These are phyloP conservation scores for Rhinolophus ferrumequinum DNA, from an alignment of 2,113 vertebrate species.

Conservation along the genomic window DNA sequence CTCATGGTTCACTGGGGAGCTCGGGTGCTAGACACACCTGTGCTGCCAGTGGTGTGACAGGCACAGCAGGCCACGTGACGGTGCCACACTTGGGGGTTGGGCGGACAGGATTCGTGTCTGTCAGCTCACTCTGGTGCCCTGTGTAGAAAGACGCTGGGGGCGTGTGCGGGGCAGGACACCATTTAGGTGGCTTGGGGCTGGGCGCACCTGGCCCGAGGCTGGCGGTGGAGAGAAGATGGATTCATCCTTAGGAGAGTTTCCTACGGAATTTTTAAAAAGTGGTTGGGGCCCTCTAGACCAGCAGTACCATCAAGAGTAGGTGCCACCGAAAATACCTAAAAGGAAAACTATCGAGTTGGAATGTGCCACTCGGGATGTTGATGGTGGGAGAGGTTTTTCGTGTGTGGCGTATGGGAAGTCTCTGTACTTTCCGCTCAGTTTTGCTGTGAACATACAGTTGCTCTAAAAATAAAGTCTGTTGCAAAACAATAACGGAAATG, in stretches of 20 bases:
- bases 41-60: accelerated
- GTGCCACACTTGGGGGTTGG: neutral
- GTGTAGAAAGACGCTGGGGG: neutral
- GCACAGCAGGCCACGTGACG: accelerated
- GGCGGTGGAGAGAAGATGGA: neutral
- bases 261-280: neutral
- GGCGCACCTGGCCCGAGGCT: neutral
- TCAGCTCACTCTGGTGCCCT: neutral
- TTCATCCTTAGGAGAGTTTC: neutral
- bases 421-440: neutral
- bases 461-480: neutral
- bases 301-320: neutral
- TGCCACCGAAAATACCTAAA: neutral
- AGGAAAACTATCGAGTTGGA: neutral
- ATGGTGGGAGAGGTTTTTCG: too few species aligned
- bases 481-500: neutral
- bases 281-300: neutral
- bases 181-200: neutral
- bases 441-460: neutral
- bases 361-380: neutral
- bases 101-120: accelerated
- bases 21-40: accelerated
- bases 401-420: accelerated
- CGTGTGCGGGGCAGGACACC: accelerated
- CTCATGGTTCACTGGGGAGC: neutral